Conservation (phyloP, 2,888 invertebrate genomes). For the Ophraella communa region DNA sequence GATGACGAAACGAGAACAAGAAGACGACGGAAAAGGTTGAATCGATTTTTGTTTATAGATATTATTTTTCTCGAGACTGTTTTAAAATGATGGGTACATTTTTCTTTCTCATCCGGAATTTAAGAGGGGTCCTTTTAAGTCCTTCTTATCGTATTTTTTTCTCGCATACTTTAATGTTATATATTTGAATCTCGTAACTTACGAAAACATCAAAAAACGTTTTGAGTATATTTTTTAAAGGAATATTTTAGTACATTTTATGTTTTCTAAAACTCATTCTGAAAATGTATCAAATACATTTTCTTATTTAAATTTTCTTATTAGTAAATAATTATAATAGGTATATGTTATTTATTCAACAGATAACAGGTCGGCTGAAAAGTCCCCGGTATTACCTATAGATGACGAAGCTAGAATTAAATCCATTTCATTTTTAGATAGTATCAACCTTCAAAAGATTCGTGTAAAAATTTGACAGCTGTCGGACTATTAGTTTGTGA, state of each 20-base stretch:
- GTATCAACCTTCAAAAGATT: too few relatives aligned
- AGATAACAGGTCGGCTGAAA: too few relatives aligned
- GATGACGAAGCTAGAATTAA: too few relatives aligned
- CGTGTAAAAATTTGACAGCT: too few relatives aligned
- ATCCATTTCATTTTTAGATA: too few relatives aligned
- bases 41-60: conserved; percentile 28
- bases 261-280: not conserved
- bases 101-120: conserved; percentile 18
- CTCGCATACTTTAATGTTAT: not conserved
- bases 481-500: too few relatives aligned
- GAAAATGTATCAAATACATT: not conserved
- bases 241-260: not conserved
- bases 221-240: not conserved
- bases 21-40: conserved; percentile 23
- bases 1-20: too few relatives aligned
- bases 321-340: too few relatives aligned
- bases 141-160: not conserved
- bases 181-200: not conserved
- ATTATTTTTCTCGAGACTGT: conserved; percentile 23
- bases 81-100: conserved; percentile 21
- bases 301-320: too few relatives aligned
- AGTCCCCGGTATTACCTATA: too few relatives aligned
- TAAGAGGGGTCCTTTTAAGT: conserved; percentile 13
- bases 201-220: not conserved
- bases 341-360: too few relatives aligned